Conservation (phyloP, 2,888 invertebrate genomes). For the Scaptodrosophila latifasciaeformis region DNA sequence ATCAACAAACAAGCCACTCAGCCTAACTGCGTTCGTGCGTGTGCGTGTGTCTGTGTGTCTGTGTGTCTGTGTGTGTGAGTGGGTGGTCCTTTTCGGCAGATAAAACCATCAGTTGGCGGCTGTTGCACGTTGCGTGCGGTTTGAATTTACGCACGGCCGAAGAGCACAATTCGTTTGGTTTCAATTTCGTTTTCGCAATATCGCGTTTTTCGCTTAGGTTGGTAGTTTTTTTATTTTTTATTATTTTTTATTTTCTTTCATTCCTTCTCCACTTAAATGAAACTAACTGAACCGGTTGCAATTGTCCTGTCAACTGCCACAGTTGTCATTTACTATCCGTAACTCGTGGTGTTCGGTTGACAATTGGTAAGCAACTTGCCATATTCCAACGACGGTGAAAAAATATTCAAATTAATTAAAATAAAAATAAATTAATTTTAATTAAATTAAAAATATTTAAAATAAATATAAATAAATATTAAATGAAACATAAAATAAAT, state of each 20-base stretch:
- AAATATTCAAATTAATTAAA: too few relatives aligned
- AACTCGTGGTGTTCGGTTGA: slow-evolving; percentile 39
- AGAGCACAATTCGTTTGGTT: slow-evolving; percentile 4
- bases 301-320: slow-evolving; percentile 22
- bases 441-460: too few relatives aligned
- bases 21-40: slow-evolving; percentile 12
- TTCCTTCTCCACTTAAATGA: background rate
- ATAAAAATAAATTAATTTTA: too few relatives aligned
- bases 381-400: too few relatives aligned
- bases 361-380: too few relatives aligned
- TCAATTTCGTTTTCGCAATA: background rate
- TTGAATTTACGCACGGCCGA: slow-evolving; percentile 25
- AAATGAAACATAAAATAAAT: too few relatives aligned
- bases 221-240: too few relatives aligned
- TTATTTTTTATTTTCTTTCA: background rate
- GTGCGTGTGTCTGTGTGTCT: slow-evolving; percentile 5
- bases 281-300: slow-evolving; percentile 27
- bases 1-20: slow-evolving; percentile 42
- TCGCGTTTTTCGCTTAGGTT: slow-evolving; percentile 11
- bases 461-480: too few relatives aligned
- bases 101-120: slow-evolving; percentile 61
- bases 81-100: slow-evolving; percentile 38
- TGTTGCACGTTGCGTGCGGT: slow-evolving; percentile 68
- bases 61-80: slow-evolving; percentile 27
- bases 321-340: slow-evolving; percentile 45